Conservation (phyloP, 2,797 vertebrate genomes). For the Arremon brunneinucha region DNA sequence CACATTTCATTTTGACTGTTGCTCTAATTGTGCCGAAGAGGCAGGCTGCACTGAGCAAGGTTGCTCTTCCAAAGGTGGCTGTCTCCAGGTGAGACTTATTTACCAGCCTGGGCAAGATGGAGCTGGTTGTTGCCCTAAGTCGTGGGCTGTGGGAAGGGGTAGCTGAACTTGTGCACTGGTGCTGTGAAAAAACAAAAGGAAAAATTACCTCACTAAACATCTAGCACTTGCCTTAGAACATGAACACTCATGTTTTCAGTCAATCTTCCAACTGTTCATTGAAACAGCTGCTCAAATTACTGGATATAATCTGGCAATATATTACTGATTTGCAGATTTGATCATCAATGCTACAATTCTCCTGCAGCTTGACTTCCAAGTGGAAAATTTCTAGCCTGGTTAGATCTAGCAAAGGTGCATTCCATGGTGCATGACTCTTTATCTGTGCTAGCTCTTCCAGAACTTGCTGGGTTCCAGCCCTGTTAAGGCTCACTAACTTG, state of each 20-base stretch:
- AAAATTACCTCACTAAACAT: background rate
- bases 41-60: too few relatives aligned
- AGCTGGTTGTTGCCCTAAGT: background rate
- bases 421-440: background rate
- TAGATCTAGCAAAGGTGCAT: background rate
- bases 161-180: background rate
- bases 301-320: background rate
- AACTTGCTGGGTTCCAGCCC: background rate
- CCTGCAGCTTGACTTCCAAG: background rate
- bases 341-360: background rate
- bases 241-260: background rate
- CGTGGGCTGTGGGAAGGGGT: accelerated
- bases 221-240: background rate
- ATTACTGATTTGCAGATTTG: background rate
- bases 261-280: background rate
- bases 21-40: background rate
- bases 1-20: background rate
- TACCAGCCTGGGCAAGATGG: background rate
- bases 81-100: background rate
- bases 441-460: background rate
- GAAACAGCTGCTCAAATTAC: background rate
- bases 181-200: background rate
- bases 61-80: background rate
- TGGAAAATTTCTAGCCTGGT: background rate
- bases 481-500: background rate